Conservation (phyloP, 1,140 invertebrate species). For the Chionoecetes opilio region DNA sequence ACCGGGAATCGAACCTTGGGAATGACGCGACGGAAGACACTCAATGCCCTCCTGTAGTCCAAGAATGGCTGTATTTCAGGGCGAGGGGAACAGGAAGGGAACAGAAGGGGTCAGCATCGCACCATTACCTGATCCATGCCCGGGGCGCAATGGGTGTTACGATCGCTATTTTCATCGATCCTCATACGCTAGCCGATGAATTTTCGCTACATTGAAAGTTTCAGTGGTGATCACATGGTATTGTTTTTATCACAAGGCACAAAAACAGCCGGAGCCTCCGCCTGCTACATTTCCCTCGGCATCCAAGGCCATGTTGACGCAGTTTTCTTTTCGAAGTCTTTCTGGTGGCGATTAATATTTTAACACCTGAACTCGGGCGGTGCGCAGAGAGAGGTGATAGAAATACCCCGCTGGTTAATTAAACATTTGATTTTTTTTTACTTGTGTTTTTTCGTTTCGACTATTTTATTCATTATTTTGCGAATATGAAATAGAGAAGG, state of each 20-base stretch:
- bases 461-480: no score
- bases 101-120: not conserved
- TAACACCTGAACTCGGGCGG: not conserved
- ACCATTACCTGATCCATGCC: not conserved
- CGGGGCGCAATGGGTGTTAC: not conserved
- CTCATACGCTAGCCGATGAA: not conserved
- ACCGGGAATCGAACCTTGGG: not conserved
- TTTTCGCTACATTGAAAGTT: not conserved
- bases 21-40: not conserved
- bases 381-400: no score
- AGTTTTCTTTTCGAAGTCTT: not conserved
- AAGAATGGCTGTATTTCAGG: not conserved
- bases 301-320: not conserved
- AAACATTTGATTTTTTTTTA: no score
- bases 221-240: not conserved
- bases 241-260: not conserved
- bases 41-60: not conserved
- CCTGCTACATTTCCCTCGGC: conserved; percentile 4
- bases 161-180: not conserved
- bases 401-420: no score
- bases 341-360: not conserved
- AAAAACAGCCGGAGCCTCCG: not conserved
- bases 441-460: no score
- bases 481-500: no score
- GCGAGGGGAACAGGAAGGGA: not conserved